Conservation (phyloP, 2,888 invertebrate genomes). For the Caenorhabditis zanzibari region DNA sequence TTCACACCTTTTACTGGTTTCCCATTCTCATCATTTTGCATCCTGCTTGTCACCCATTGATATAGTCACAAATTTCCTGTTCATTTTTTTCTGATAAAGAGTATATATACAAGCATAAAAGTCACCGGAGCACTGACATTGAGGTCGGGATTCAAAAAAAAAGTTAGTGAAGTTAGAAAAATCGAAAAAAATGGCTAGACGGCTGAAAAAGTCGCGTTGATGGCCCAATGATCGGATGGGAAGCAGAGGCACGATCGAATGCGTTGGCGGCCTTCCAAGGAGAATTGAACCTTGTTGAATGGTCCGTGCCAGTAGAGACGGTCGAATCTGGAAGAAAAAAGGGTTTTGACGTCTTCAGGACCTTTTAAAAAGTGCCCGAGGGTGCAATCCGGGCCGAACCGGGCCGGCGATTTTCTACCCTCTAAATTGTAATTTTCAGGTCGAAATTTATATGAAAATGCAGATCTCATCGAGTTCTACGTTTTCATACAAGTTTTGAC, state of each 20-base stretch:
- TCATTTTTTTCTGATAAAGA: not conserved
- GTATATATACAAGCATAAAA: too few relatives aligned
- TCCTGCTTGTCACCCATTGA: conserved; percentile 34
- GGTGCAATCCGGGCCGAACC: not conserved
- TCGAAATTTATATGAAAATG: too few relatives aligned
- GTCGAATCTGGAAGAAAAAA: conserved; percentile 69
- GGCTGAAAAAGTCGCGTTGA: conserved; percentile 59
- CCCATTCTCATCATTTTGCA: conserved; percentile 14
- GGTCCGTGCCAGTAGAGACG: conserved; percentile 73
- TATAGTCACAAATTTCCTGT: conserved; percentile 38
- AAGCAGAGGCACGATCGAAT: conserved; percentile 76
- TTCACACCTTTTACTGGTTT: conserved; percentile 33
- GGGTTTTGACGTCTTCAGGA: too few relatives aligned
- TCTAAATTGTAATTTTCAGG: too few relatives aligned
- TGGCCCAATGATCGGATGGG: conserved; percentile 82
- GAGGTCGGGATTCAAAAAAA: too few relatives aligned
- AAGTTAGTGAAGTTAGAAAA: too few relatives aligned
- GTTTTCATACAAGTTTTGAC: too few relatives aligned
- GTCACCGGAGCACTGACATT: too few relatives aligned
- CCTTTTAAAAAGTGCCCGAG: too few relatives aligned
- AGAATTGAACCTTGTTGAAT: conserved; percentile 73
- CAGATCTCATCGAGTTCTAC: too few relatives aligned
- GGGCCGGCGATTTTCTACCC: too few relatives aligned
- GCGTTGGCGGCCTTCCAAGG: conserved; percentile 76
- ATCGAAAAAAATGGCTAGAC: too few relatives aligned